Percentiles rank a stretch among this genome's conserved stretches.
These are phyloP conservation scores for Sebastes hubbsi DNA, from an alignment of 2,797 vertebrate species.

Conservation along the genomic window DNA sequence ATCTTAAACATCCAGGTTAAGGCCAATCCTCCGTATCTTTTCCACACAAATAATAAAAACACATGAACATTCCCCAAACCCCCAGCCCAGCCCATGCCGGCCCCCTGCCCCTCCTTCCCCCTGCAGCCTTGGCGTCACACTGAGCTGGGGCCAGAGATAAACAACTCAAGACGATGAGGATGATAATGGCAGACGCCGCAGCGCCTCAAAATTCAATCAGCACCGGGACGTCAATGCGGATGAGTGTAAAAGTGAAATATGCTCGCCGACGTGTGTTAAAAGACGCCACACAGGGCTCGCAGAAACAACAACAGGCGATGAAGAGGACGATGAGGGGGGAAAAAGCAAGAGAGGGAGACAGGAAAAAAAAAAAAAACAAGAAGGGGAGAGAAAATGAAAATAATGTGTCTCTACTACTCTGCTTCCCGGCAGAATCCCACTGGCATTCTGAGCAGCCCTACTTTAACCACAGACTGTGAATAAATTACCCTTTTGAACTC, in stretches of 20 bases:
- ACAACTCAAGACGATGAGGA: constrained; percentile 83
- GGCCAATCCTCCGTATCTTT: constrained; percentile 1
- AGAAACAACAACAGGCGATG: constrained; percentile 71
- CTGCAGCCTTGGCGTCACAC: constrained; percentile 75
- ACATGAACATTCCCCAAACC: constrained; percentile 30
- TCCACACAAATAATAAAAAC: constrained; percentile 41
- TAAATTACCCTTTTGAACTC: constrained; percentile 86
- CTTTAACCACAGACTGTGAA: constrained; percentile 83
- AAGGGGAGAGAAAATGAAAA: constrained; percentile 58
- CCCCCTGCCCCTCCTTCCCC: constrained; percentile 46
- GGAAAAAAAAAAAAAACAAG: neutral
- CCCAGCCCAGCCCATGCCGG: constrained; percentile 8
- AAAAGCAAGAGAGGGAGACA: neutral
- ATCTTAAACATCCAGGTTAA: constrained; percentile 32
- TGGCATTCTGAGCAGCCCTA: constrained; percentile 77
- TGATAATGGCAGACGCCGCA: constrained; percentile 82
- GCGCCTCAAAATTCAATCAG: constrained; percentile 86
- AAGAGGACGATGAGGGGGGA: constrained; percentile 50
- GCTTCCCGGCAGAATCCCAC: constrained; percentile 73
- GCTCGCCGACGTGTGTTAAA: constrained; percentile 75
- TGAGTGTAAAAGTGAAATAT: constrained; percentile 84
- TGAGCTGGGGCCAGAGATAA: constrained; percentile 80
- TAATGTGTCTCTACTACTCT: constrained; percentile 66
- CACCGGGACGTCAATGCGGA: constrained; percentile 76
- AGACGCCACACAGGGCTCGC: constrained; percentile 71